Evolutionary conservation across 2,888 invertebrate genomes (phyloP).

Genomic region (Abrostola tripartita): DNA sequence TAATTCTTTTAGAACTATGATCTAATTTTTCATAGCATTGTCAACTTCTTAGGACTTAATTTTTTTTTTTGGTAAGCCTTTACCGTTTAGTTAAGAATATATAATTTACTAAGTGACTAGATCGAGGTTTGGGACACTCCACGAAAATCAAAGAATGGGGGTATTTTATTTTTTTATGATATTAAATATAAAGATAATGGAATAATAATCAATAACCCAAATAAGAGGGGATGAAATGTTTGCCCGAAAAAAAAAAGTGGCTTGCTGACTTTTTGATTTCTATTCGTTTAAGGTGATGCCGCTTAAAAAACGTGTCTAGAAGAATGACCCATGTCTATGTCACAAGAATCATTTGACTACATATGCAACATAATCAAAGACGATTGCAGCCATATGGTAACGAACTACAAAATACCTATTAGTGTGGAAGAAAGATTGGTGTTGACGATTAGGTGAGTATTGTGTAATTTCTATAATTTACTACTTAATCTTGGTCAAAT

Average conservation of each 20-base stretch:
- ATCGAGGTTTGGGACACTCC: slow-evolving; percentile 7
- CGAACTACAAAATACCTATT: too few species aligned
- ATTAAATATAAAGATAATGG: slow-evolving; percentile 4
- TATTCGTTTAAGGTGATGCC: slow-evolving; percentile 6
- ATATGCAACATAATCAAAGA: too few species aligned
- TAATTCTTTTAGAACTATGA: slow-evolving; percentile 1
- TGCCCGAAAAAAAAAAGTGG: slow-evolving; percentile 6
- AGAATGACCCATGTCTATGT: slow-evolving; percentile 8
- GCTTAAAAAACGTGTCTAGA: slow-evolving; percentile 9
- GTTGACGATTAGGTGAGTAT: too few species aligned
- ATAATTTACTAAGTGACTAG: slow-evolving; percentile 10
- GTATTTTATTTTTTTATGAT: slow-evolving; percentile 4
- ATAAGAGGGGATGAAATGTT: slow-evolving; percentile 6
- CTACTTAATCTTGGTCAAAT: too few species aligned
- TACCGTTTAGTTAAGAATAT: slow-evolving; percentile 8
- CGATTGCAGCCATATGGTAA: too few species aligned
- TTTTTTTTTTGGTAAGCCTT: slow-evolving; percentile 8
- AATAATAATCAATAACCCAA: slow-evolving; percentile 8
- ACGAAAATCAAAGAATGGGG: slow-evolving; percentile 12
- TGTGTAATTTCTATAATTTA: too few species aligned
- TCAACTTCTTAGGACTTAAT: slow-evolving; percentile 7
- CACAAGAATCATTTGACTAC: too few species aligned
- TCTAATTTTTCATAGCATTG: slow-evolving; percentile 6
- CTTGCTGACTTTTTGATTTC: slow-evolving; percentile 11
- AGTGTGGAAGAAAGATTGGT: too few species aligned